A percentile compares a stretch with the other conserved stretches of the same genome.
phyloP scores from a whole-genome alignment of 2,888 invertebrate genomes.

The Drosophila nigricruria region DNA sequence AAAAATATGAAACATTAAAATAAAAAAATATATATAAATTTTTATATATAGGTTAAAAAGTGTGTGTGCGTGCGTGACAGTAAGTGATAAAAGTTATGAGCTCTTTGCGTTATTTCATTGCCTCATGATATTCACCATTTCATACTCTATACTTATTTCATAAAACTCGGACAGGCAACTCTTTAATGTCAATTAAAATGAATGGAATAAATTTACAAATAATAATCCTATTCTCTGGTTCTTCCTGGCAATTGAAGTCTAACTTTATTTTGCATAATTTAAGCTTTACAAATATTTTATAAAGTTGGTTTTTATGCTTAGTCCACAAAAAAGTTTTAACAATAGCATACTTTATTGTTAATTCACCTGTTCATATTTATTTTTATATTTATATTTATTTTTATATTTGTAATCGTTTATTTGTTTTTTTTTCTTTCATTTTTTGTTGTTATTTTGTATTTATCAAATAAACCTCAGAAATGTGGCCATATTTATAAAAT shows the following conservation, averaged over 20 bases:
- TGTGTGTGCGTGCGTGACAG: conserved; percentile 52
- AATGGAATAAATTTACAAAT: not conserved
- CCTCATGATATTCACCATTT: conserved; percentile 13
- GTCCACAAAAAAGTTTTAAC: not conserved
- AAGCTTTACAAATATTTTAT: not conserved
- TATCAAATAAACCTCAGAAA: not conserved
- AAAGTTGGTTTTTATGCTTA: not conserved
- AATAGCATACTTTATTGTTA: not conserved
- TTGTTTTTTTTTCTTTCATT: not conserved
- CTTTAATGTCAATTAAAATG: not conserved
- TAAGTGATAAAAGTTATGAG: conserved; percentile 75
- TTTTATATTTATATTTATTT: not conserved
- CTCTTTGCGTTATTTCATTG: conserved; percentile 46
- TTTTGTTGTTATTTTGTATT: not conserved
- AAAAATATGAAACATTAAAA: conserved; percentile 37
- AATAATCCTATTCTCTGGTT: not conserved
- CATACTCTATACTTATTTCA: not conserved
- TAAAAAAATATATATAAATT: not conserved
- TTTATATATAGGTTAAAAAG: not conserved
- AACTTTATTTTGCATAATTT: not conserved
- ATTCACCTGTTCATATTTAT: conserved; percentile 1
- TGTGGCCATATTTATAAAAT: not conserved
- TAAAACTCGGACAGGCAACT: not conserved
- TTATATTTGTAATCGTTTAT: not conserved
- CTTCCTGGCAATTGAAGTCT: too few species aligned